phyloP scores from a whole-genome alignment of 2,113 vertebrate species.

The Echinops telfairi region DNA sequence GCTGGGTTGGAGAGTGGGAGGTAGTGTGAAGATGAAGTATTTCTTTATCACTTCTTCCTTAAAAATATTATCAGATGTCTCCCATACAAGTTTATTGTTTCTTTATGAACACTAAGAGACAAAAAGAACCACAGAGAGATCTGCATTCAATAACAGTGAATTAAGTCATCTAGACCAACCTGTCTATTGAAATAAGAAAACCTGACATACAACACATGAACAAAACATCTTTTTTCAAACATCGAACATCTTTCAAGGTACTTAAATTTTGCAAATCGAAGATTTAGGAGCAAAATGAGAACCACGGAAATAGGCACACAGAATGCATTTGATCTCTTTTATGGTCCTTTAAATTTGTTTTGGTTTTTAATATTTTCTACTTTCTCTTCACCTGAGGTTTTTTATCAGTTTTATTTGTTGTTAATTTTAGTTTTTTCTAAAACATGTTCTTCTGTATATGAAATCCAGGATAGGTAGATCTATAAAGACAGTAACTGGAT shows the following conservation, averaged over 20 bases:
- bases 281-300: neutral
- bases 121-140: constrained; percentile 28
- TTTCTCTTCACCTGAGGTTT: no score
- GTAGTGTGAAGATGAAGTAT: neutral
- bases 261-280: constrained; percentile 48
- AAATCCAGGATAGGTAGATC: no score
- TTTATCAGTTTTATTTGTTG: no score
- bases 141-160: constrained; percentile 3
- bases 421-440: no score
- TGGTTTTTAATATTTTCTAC: no score
- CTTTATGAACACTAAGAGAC: constrained; percentile 30
- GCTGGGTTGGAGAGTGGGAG: neutral
- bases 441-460: no score
- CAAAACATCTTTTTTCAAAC: constrained; percentile 12
- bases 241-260: constrained; percentile 32
- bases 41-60: constrained; percentile 25
- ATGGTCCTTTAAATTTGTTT: no score
- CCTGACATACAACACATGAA: neutral
- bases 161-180: neutral
- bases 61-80: neutral
- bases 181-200: constrained; percentile 25
- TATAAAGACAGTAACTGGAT: no score
- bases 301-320: neutral
- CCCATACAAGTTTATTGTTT: neutral
- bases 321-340: no score